Conservation (phyloP, 2,113 vertebrate genomes). For the Sisor rabdophorus region DNA sequence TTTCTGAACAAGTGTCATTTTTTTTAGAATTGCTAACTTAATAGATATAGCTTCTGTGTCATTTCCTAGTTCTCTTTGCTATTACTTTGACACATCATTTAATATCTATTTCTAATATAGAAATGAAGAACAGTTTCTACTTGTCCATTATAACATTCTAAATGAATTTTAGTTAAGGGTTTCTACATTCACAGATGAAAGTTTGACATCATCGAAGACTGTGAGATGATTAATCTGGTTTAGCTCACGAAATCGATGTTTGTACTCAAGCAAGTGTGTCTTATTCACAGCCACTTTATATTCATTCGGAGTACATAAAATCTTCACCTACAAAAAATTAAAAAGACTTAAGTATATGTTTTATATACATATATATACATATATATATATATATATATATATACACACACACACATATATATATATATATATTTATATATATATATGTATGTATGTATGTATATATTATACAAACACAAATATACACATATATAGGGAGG, state of each 20-base stretch:
- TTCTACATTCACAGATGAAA: conserved; percentile 36
- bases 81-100: not conserved
- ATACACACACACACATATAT: too few relatives aligned
- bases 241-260: conserved; percentile 51
- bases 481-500: too few relatives aligned
- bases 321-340: conserved; percentile 50
- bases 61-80: not conserved
- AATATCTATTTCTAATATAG: too few relatives aligned
- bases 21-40: too few relatives aligned
- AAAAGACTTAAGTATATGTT: not conserved
- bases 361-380: too few relatives aligned
- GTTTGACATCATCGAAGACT: conserved; percentile 40
- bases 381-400: too few relatives aligned
- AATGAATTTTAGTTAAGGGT: conserved; percentile 35
- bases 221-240: conserved; percentile 39
- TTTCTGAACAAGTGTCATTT: not conserved
- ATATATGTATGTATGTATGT: too few relatives aligned
- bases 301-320: conserved; percentile 48
- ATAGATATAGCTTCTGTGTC: not conserved
- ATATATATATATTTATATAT: too few relatives aligned
- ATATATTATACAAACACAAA: too few relatives aligned
- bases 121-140: not conserved
- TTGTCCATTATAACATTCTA: not conserved
- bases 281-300: conserved; percentile 53
- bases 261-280: conserved; percentile 49